Base-by-base conservation (phyloP, 1,140 invertebrate genomes). In the Colletes gigas region DNA sequence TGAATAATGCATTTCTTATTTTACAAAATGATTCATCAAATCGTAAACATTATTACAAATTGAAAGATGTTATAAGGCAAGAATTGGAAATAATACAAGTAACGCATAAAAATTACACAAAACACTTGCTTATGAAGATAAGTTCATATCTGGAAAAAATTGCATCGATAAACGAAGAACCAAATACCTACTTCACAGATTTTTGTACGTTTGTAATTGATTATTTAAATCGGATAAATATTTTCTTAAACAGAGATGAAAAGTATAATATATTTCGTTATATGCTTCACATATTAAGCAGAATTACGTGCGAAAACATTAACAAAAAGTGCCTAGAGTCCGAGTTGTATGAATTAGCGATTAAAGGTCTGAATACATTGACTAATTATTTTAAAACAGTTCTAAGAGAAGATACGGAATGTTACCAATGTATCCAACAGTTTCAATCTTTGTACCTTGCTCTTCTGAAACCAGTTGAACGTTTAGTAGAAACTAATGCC, bases 381-480 rank as follows among this genome's bases (percentile, higher is more conserved):
- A 83, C 10, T 9, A 67, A 12, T 59, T 41, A 54, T 77, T 90
- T 83, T 66, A 65, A 84, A 8, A 52, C 30, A 19, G 47, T 75
- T 10, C 19, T 84, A 19, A 2, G 12, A 19, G 39, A 83, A 1
- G 79, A 87, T 17, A 30, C 82, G 30, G 85, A 90, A 59, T 88
- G 78, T 70, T 80, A 78, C 4, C 41, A 78, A 41, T 83, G 84
- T 66, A 88, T 90, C 14, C 41, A 75, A 62, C 59, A 88, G 21
- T 88, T 88, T 80, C 78, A 80, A 71, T 73, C 41, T 17, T 19
- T 88, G 0, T 88, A 83, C 5, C 44, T 19, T 62, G 77, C 66
- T 62, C 55, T 88, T 69, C 65, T 84, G 54, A 81, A 76, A 67
- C 87, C 77, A 67, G 21, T 83, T 17, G 47, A 88, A 15, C 21